phyloP scores from a whole-genome alignment of 2,113 vertebrate genomes.

The Laticauda laticaudata region DNA sequence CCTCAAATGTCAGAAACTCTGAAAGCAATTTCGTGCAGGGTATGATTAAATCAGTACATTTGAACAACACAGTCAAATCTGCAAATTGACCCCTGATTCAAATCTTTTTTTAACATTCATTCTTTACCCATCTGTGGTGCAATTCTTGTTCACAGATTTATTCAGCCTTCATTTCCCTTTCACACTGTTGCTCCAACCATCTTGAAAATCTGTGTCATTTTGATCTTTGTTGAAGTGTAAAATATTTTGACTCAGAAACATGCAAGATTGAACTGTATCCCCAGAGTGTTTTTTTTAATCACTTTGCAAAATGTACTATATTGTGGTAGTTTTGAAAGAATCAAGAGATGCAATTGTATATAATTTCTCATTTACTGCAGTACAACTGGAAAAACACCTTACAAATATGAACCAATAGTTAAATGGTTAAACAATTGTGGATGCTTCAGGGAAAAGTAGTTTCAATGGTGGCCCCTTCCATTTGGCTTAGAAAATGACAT shows the following conservation, averaged over 20 bases:
- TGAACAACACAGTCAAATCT: neutral
- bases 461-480: constrained; percentile 5
- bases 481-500: constrained; percentile 4
- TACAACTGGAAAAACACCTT: neutral
- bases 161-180: neutral
- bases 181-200: neutral
- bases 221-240: neutral
- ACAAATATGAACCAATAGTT: constrained; percentile 7
- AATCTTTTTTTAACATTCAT: neutral
- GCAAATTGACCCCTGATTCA: neutral
- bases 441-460: neutral
- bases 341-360: constrained; percentile 17
- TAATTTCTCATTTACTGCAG: constrained; percentile 19
- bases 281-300: constrained; percentile 41
- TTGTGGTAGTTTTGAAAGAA: constrained; percentile 1
- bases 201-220: neutral
- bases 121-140: neutral
- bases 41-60: neutral
- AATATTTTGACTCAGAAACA: neutral
- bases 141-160: neutral
- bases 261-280: neutral
- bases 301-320: neutral
- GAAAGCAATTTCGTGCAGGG: neutral
- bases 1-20: neutral
- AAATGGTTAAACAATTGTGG: neutral